These are phyloP conservation scores for Gymnoscopelus microlampas DNA, from an alignment of 2,797 vertebrate species.

Conservation along the genomic window DNA sequence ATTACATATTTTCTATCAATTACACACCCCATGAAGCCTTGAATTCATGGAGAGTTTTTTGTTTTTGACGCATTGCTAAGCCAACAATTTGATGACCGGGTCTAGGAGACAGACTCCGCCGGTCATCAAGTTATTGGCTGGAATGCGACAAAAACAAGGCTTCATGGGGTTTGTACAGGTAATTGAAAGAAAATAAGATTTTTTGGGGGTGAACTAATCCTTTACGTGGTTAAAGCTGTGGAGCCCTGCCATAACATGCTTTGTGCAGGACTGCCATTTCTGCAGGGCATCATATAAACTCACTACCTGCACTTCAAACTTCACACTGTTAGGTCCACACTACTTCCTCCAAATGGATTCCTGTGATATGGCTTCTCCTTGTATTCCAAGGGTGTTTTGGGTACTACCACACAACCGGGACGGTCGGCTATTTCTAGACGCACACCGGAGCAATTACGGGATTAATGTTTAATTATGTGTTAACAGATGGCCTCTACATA, in stretches of 20 bases:
- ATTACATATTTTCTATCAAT: too few relatives aligned
- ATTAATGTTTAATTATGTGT: constrained; percentile 54
- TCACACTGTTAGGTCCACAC: constrained; percentile 33
- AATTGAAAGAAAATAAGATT: too few relatives aligned
- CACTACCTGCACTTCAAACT: too few relatives aligned
- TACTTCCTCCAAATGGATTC: constrained; percentile 28
- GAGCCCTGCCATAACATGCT: not conserved
- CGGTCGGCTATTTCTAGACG: constrained; percentile 22
- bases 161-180: too few relatives aligned
- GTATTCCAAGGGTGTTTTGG: constrained; percentile 41
- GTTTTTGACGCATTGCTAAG: too few relatives aligned
- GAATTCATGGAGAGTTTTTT: too few relatives aligned
- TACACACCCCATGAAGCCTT: too few relatives aligned
- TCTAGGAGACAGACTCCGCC: too few relatives aligned
- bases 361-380: constrained; percentile 56
- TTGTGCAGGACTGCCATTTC: constrained; percentile 14
- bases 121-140: too few relatives aligned
- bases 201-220: too few relatives aligned
- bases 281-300: constrained; percentile 37
- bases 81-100: too few relatives aligned
- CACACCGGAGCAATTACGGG: constrained; percentile 49
- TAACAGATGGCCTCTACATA: constrained; percentile 39
- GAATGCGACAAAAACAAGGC: too few relatives aligned
- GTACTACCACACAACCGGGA: constrained; percentile 14
- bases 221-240: not conserved